Percentiles rank a stretch among this genome's conserved stretches.
phyloP scores from a whole-genome alignment of 2,797 vertebrate species.

The Sciurus vulgaris region DNA sequence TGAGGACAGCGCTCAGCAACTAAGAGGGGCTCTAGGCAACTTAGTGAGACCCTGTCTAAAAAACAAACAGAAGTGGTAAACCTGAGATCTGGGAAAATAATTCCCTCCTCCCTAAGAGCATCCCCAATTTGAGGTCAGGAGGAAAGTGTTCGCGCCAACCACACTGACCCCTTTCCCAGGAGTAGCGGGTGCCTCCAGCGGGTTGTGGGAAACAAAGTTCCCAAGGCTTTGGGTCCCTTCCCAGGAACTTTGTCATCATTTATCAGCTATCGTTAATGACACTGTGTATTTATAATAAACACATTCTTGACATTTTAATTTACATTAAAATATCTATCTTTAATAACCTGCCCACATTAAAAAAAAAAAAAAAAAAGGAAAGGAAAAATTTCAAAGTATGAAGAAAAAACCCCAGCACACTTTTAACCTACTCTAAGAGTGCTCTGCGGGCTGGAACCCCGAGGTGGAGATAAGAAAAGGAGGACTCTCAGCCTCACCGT shows the following conservation, averaged over 20 bases:
- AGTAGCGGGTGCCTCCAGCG: not conserved
- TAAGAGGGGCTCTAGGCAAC: not conserved
- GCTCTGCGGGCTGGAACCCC: not conserved
- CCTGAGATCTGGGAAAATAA: not conserved
- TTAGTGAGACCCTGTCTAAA: not conserved
- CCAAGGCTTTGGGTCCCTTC: not conserved
- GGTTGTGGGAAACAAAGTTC: not conserved
- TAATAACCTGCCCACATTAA: not conserved
- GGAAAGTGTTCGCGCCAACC: fast-evolving
- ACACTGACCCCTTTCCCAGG: too few relatives aligned
- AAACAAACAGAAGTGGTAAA: not conserved
- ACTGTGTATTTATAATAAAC: not conserved
- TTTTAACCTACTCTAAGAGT: not conserved
- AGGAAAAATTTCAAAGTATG: not conserved
- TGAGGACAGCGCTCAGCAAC: not conserved
- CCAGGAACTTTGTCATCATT: not conserved
- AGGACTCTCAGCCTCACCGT: not conserved
- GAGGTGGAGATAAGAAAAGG: fast-evolving
- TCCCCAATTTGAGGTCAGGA: not conserved
- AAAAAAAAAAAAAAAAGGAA: not conserved
- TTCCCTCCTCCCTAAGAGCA: not conserved
- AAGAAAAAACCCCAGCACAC: not conserved
- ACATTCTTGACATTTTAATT: not conserved
- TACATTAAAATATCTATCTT: not conserved
- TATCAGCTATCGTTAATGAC: not conserved